Conservation (phyloP, 2,888 invertebrate species). For the Scaptomyza polygonia region DNA sequence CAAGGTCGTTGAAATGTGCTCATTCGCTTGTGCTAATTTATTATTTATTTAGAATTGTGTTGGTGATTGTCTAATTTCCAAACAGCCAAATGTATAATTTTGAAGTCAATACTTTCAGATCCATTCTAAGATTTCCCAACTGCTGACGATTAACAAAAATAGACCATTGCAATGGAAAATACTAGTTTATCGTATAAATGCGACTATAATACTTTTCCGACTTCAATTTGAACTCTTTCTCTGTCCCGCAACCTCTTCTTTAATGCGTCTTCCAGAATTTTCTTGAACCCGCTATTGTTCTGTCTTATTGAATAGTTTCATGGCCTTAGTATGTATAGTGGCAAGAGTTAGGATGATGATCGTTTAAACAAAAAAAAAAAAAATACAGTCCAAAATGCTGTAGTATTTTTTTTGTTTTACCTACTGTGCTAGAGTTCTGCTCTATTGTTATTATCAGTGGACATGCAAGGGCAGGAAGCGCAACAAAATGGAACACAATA, state of each 20-base stretch:
- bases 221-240: constrained; percentile 7
- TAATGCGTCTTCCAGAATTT: constrained; percentile 19
- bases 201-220: not conserved
- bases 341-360: constrained; percentile 16
- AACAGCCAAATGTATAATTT: constrained; percentile 27
- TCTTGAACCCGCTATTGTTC: constrained; percentile 55
- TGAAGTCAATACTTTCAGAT: not conserved
- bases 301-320: constrained; percentile 29
- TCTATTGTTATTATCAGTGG: constrained; percentile 62
- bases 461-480: constrained; percentile 75
- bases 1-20: constrained; percentile 64
- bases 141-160: too few species aligned
- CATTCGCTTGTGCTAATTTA: constrained; percentile 8
- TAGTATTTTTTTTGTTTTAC: constrained; percentile 12
- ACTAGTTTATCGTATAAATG: not conserved
- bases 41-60: constrained; percentile 7
- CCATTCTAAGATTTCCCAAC: constrained; percentile 13
- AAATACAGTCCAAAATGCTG: constrained; percentile 22
- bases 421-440: constrained; percentile 16
- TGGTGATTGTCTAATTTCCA: constrained; percentile 43
- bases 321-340: constrained; percentile 28
- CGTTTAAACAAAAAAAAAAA: constrained; percentile 31
- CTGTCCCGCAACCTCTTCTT: constrained; percentile 10
- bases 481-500: constrained; percentile 41
- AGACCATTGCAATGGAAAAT: too few species aligned